Conservation (phyloP, 2,888 invertebrate genomes). For the Lagria hirta region DNA sequence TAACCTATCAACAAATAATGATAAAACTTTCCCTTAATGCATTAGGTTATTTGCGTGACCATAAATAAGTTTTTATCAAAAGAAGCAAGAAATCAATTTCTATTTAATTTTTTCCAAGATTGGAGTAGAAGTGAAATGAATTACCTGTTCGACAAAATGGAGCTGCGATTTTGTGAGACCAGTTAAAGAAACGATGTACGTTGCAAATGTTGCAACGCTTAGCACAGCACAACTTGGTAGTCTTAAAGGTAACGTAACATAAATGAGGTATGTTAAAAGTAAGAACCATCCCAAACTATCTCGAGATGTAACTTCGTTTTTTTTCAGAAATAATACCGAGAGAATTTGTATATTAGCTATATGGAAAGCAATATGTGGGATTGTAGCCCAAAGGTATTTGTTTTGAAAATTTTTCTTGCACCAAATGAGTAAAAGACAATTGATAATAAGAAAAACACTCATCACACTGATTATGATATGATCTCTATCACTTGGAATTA, state of each 20-base stretch:
- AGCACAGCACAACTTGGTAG: slow-evolving; percentile 64
- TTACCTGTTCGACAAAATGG: slow-evolving; percentile 57
- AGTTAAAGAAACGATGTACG: slow-evolving; percentile 62
- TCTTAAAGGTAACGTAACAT: slow-evolving; percentile 71
- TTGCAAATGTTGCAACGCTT: slow-evolving; percentile 62
- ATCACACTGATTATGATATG: slow-evolving; percentile 48
- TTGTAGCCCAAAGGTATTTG: slow-evolving; percentile 57
- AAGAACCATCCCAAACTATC: slow-evolving; percentile 73
- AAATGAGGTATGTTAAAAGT: slow-evolving; percentile 70
- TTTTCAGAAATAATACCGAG: slow-evolving; percentile 63
- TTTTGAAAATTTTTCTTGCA: slow-evolving; percentile 46
- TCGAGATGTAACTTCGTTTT: slow-evolving; percentile 61
- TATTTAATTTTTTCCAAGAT: background rate
- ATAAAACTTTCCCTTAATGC: no score
- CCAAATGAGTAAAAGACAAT: slow-evolving; percentile 51
- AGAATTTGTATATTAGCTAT: slow-evolving; percentile 64
- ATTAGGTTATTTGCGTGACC: no score
- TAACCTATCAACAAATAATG: no score
- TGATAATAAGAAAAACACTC: slow-evolving; percentile 49
- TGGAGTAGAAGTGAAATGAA: no score
- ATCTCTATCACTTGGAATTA: slow-evolving; percentile 58
- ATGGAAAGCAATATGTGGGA: slow-evolving; percentile 68
- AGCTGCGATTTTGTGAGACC: slow-evolving; percentile 59
- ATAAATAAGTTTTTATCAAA: no score
- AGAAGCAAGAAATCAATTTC: no score